Conservation (phyloP, 2,113 vertebrate species). For the Leptodactylus fuscus region DNA sequence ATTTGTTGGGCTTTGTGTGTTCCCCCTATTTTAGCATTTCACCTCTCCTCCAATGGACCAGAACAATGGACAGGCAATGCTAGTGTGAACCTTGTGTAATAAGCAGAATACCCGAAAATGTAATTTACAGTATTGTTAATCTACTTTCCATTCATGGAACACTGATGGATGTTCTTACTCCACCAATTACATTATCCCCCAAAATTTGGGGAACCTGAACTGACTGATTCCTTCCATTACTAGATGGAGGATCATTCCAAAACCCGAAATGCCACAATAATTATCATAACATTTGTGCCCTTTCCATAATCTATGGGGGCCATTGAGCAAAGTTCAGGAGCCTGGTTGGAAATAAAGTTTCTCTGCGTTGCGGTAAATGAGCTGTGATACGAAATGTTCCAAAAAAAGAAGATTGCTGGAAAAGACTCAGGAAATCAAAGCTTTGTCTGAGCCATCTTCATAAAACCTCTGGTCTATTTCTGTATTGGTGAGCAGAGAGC, state of each 20-base stretch:
- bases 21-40: no score
- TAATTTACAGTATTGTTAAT: no score
- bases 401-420: not conserved
- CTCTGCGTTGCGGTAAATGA: not conserved
- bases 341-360: not conserved
- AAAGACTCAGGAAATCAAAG: not conserved
- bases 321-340: not conserved
- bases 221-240: not conserved
- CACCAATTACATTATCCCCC: no score
- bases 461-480: not conserved
- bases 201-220: not conserved
- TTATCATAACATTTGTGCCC: not conserved
- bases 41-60: no score
- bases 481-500: not conserved
- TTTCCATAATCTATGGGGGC: not conserved
- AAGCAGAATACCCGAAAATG: no score
- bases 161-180: no score
- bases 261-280: not conserved
- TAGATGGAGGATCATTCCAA: not conserved
- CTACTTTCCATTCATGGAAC: no score
- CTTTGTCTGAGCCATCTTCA: not conserved
- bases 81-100: no score
- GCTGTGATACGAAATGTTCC: not conserved
- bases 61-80: no score
- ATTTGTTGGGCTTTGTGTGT: no score